phyloP scores from a whole-genome alignment of 2,888 invertebrate species.

The Lithodes maja region DNA sequence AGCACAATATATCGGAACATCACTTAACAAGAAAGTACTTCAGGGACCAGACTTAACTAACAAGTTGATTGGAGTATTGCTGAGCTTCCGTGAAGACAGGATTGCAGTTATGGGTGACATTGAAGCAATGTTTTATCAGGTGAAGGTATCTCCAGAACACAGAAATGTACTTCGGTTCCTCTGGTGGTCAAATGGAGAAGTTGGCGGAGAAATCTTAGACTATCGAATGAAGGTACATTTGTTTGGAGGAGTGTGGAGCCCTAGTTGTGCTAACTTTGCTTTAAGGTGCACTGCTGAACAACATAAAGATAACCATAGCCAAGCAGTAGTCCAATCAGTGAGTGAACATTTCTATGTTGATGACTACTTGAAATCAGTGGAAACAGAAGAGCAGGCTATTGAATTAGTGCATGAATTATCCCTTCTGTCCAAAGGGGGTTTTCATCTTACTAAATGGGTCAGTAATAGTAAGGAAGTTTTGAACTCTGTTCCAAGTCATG shows the following conservation, averaged over 20 bases:
- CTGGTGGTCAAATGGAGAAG: constrained; percentile 15
- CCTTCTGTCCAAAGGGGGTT: neutral
- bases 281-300: too few species aligned
- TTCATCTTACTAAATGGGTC: neutral
- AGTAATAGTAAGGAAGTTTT: neutral
- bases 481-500: neutral
- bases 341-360: constrained; percentile 19
- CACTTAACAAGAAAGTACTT: neutral
- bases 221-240: too few species aligned
- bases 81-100: neutral
- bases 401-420: neutral
- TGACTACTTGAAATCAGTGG: neutral
- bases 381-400: neutral
- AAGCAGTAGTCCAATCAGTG: neutral
- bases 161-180: constrained; percentile 18
- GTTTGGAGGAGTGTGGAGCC: too few species aligned
- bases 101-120: constrained; percentile 24
- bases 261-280: too few species aligned
- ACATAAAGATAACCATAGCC: neutral
- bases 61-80: constrained; percentile 14
- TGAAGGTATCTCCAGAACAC: constrained; percentile 20
- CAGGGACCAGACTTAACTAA: constrained; percentile 35
- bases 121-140: constrained; percentile 37
- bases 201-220: too few species aligned
- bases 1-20: neutral